Evolutionary conservation across 53 echinoderm and acorn worm genomes (phyloP), one percentile per base, ranked within the genome.

Genomic region (Patiria pectinifera): DNA sequence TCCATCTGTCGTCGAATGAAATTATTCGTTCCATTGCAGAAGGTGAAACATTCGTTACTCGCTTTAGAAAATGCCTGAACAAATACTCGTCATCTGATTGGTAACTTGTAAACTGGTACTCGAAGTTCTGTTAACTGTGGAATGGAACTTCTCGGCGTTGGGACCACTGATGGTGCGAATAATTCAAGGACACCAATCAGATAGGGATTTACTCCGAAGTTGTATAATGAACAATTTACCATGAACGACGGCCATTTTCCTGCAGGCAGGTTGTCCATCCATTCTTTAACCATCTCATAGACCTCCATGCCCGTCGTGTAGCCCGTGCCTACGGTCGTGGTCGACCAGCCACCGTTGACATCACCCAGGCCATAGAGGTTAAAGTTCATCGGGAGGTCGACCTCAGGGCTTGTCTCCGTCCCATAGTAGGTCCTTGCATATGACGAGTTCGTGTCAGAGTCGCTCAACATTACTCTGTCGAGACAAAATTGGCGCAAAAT

Each of bases 181-280:
- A 53, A 13, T 66, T 16, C 66, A 66, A 13, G 10, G 3, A 4
- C 14, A 66, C 10, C 14, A 66, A 66, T 35, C 35, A 35, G 35
- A 35, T 35, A 35, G 35, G 35, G 35, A 35, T 35, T 35, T 35
- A 35, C 35, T 35, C 35, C 35, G 35, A 35, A 0, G 35, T 35
- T 35, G 35, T 35, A 35, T 35, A 35, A 35, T 35, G 35, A 66
- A 13, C 66, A 66, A 66, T 66, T 85, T 82, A 96, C 96, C 95
- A 95, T 93, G 59, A 95, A 98, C 63, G 93, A 95, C 2, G 98
- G 98, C 96, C 96, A 96, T 72, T 94, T 93, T 19, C 91, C 92
- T 10, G 12, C 43, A 1, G 94, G 95, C 78, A 96, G 69, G 4
- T 83, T 59, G 22, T 85, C 91, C 82, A 95, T 78, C 95, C 95